Evolutionary conservation across 2,113 vertebrate species (phyloP).

Genomic region (Mobula hypostoma): DNA sequence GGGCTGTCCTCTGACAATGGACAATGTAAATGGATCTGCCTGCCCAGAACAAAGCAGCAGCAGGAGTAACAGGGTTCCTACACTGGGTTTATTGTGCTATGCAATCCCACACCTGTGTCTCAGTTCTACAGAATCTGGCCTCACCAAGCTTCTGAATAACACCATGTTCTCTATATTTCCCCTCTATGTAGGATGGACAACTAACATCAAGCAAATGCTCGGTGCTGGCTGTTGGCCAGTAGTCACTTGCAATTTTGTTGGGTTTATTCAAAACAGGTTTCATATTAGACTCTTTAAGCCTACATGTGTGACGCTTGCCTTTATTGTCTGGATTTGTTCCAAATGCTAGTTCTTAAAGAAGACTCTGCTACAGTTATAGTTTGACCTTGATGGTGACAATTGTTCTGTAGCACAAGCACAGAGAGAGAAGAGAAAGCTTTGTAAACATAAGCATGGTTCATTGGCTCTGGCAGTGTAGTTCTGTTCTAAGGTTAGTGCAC

Average conservation of each 20-base stretch:
- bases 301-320: neutral
- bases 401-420: neutral
- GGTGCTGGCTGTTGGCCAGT: neutral
- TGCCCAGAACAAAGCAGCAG: too few relatives aligned
- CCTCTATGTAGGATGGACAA: neutral
- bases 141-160: neutral
- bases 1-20: too few relatives aligned
- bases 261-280: neutral
- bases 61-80: too few relatives aligned
- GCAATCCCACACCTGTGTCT: too few relatives aligned
- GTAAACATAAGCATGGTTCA: neutral
- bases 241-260: neutral
- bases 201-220: neutral
- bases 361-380: neutral
- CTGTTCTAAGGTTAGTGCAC: neutral
- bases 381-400: neutral
- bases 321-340: neutral
- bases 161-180: neutral
- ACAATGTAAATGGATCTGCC: too few relatives aligned
- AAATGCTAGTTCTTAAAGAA: neutral
- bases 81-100: too few relatives aligned
- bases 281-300: neutral
- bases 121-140: too few relatives aligned
- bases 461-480: too few relatives aligned
- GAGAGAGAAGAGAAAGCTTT: neutral